Base-by-base conservation (phyloP, 2,888 invertebrate species). In the Melitaea athalia region DNA sequence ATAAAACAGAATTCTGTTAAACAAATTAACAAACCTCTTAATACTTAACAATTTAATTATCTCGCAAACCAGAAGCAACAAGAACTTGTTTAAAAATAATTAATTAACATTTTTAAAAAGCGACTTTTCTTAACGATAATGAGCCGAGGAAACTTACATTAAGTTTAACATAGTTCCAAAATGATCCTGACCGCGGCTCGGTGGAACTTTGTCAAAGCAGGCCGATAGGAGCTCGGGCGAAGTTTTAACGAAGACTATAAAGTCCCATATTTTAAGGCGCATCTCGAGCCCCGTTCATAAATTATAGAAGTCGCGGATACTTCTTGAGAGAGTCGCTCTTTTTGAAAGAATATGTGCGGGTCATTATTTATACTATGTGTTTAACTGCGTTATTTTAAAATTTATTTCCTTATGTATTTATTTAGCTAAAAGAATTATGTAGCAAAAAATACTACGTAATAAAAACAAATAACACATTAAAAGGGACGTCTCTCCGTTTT, bases 161-260 rank as follows among this genome's bases (percentile, higher is more conserved):
- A 17, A 45, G 17, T 59, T 59, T 43, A 45, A 17, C 24, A 59
- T 24, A 59, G 45, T 55, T 55, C 31, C 17, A 59, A 59, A 59
- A 43, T 43, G 43, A 59, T 43, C 43, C 45, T 59, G 43, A 59
- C 59, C 59, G 59, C 59, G n/a, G 15, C 42, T 42, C 42, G 38
- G 38, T 33, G 61, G 59, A 68, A 71, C 68, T 71, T 67, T 64
- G 62, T 69, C 71, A 69, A 71, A 69, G 71, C 67, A 50, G 62
- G 47, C 61, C 64, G 55, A 57, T 45, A 42, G 15, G n/a, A 59
- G 53, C 50, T 55, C 63, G 49, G 62, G 68, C 57, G 15, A 68
- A 68, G 63, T 71, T 71, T 68, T 60, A 63, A 68, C 68, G 65
- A 66, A 70, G 67, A 70, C 68, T 66, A 63, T 67, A 61, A 68